These are phyloP conservation scores for Pheosia gnoma DNA, from an alignment of 2,888 invertebrate species.

Conservation along the genomic window DNA sequence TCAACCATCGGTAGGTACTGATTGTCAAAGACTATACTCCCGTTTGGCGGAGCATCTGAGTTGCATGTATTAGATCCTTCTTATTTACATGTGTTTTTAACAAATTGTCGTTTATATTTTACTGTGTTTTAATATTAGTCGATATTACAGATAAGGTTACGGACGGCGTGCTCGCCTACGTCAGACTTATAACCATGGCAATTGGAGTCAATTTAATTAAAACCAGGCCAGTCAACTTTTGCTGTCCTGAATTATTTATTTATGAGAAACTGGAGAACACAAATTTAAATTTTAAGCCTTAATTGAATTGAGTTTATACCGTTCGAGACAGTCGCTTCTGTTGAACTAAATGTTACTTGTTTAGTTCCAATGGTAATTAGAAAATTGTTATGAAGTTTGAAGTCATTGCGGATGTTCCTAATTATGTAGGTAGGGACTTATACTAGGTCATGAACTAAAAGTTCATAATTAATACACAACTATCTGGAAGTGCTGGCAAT, in stretches of 20 bases:
- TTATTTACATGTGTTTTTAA: too few species aligned
- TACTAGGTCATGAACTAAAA: too few species aligned
- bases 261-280: neutral
- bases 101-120: too few species aligned
- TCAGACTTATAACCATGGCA: neutral
- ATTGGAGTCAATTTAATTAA: slow-evolving; percentile 4
- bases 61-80: too few species aligned
- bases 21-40: too few species aligned
- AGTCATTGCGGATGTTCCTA: neutral
- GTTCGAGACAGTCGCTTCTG: neutral
- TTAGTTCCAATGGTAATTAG: neutral
- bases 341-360: neutral
- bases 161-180: neutral
- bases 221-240: slow-evolving; percentile 3
- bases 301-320: neutral
- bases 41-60: too few species aligned
- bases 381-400: neutral
- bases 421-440: too few species aligned
- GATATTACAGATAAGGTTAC: too few species aligned
- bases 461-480: neutral
- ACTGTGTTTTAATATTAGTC: too few species aligned
- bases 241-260: slow-evolving; percentile 3
- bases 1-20: too few species aligned
- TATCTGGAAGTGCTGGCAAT: neutral
- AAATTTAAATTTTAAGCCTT: neutral